phyloP scores from a whole-genome alignment of 1,140 invertebrate species.

The Physella acuta region DNA sequence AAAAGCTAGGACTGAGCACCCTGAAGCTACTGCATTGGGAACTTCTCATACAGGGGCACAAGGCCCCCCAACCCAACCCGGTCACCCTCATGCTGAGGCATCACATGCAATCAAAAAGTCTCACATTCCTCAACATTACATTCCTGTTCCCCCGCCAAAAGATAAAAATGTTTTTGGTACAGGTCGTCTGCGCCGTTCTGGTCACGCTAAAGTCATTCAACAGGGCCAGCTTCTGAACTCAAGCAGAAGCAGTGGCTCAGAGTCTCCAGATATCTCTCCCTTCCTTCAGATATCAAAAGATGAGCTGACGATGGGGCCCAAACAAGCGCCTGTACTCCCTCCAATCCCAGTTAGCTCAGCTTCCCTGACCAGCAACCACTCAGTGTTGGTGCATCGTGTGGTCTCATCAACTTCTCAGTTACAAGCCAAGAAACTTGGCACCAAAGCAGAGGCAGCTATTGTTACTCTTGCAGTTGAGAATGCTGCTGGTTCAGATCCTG shows the following conservation, averaged over 20 bases:
- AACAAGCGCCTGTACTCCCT: constrained; percentile 35
- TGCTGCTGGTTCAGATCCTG: constrained; percentile 29
- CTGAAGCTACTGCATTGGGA: background rate
- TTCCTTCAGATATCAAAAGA: constrained; percentile 33
- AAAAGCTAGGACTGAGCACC: constrained; percentile 26
- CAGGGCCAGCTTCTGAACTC: constrained; percentile 9
- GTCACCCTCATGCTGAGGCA: constrained; percentile 29
- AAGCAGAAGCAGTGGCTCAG: constrained; percentile 34
- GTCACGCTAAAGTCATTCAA: background rate
- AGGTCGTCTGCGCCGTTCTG: constrained; percentile 22
- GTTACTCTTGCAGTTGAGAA: constrained; percentile 42
- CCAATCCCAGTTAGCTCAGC: constrained; percentile 35
- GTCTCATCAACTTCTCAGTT: constrained; percentile 25
- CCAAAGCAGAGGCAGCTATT: constrained; percentile 34
- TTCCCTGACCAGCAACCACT: constrained; percentile 6
- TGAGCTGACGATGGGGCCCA: constrained; percentile 25
- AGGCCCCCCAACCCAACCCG: constrained; percentile 27
- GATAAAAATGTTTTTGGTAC: constrained; percentile 23
- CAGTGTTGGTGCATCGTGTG: constrained; percentile 28
- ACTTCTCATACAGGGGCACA: background rate
- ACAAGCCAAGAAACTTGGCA: constrained; percentile 18
- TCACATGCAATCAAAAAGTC: constrained; percentile 28
- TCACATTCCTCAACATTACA: background rate
- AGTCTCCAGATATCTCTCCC: constrained; percentile 40
- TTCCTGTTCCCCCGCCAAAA: constrained; percentile 27